phyloP scores from a whole-genome alignment of 2,888 invertebrate genomes.

The Microplitis manilae region DNA sequence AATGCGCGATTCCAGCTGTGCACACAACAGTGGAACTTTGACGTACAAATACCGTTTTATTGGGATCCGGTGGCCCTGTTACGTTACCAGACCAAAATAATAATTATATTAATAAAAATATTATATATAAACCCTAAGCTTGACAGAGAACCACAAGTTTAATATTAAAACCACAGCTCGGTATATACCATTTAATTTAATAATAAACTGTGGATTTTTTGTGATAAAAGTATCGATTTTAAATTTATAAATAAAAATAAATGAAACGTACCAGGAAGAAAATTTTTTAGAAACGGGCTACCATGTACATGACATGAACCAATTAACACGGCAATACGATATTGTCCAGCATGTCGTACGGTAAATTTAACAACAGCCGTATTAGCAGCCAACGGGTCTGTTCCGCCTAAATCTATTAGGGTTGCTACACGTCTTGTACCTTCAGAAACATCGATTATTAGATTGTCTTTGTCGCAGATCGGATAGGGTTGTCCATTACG shows the following conservation, averaged over 20 bases:
- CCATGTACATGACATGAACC: slow-evolving; percentile 87
- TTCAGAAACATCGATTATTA: slow-evolving; percentile 89
- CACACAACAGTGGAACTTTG: slow-evolving; percentile 90
- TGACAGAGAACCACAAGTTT: not conserved
- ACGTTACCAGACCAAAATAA: slow-evolving; percentile 1
- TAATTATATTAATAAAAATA: not conserved
- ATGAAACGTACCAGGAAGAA: slow-evolving; percentile 77
- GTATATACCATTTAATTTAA: not conserved
- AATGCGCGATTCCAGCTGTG: slow-evolving; percentile 82
- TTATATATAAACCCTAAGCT: not conserved
- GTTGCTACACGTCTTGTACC: slow-evolving; percentile 88
- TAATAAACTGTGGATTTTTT: no score
- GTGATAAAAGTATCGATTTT: no score
- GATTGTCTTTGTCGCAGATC: slow-evolving; percentile 92
- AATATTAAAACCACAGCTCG: slow-evolving; percentile 9
- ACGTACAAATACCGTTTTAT: slow-evolving; percentile 86
- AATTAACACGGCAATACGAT: slow-evolving; percentile 88
- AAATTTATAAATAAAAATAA: not conserved
- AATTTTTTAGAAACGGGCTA: slow-evolving; percentile 88
- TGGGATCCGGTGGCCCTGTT: slow-evolving; percentile 84
- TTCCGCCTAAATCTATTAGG: slow-evolving; percentile 88
- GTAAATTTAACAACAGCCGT: slow-evolving; percentile 92
- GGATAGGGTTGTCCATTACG: slow-evolving; percentile 95
- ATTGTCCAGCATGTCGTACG: slow-evolving; percentile 91
- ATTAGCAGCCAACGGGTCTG: slow-evolving; percentile 88